These are phyloP conservation scores for Seriola dumerili DNA, from an alignment of 2,113 vertebrate genomes.

Conservation along the genomic window DNA sequence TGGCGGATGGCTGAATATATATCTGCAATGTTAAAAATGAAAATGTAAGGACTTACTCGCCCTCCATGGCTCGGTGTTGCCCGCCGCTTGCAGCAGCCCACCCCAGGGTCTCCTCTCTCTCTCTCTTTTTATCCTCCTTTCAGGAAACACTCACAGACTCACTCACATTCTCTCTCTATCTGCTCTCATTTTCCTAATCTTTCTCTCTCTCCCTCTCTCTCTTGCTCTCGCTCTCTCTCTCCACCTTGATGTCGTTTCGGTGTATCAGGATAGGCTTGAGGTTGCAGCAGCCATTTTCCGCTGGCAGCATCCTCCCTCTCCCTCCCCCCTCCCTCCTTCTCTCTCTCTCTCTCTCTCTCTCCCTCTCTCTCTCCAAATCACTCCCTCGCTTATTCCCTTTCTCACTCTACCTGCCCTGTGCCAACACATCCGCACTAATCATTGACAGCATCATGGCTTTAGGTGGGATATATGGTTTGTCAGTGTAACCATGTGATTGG, in stretches of 20 bases:
- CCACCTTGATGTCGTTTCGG: conserved; percentile 85
- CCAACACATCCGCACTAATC: conserved; percentile 79
- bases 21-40: conserved; percentile 73
- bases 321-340: conserved; percentile 60
- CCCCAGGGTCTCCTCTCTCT: conserved; percentile 78
- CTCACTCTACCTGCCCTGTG: conserved; percentile 83
- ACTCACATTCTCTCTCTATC: conserved; percentile 80
- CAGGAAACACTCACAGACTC: conserved; percentile 76
- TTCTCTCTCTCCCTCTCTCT: conserved; percentile 72
- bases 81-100: conserved; percentile 85
- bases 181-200: conserved; percentile 83
- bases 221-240: conserved; percentile 73
- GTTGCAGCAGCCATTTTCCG: conserved; percentile 90
- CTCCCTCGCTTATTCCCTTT: conserved; percentile 67
- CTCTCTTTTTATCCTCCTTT: conserved; percentile 81
- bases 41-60: conserved; percentile 89
- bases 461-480: conserved; percentile 42
- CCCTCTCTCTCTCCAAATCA: conserved; percentile 59
- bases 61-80: conserved; percentile 88
- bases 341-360: conserved; percentile 56
- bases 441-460: conserved; percentile 71
- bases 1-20: conserved; percentile 48
- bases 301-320: conserved; percentile 86
- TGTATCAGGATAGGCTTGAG: conserved; percentile 86
- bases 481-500: conserved; percentile 37